Base-by-base conservation (phyloP, 2,888 invertebrate species). In the Smittia sp. region DNA sequence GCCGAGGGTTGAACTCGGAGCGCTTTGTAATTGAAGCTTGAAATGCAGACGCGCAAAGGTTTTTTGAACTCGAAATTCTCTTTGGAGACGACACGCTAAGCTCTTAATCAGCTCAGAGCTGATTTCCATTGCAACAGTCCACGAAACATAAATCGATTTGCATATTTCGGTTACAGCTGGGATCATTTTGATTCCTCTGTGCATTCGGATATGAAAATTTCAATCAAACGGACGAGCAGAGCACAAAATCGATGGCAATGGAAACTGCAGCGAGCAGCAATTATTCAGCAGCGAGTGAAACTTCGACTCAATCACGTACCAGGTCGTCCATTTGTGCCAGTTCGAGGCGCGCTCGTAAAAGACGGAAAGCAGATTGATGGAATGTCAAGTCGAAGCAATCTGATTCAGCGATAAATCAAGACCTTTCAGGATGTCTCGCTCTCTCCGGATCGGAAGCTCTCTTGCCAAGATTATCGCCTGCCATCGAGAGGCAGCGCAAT, bases 381-480 rank as follows among this genome's bases (percentile, higher is more conserved):
- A 58, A 58, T 58, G 58, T 58, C 58, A 58, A 20, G 58, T 22
- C 2, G 58, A 22, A 22, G 58, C 58, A 58, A 58, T 58, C 58
- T 13, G 58, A 58, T 58, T 58, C 9, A 58, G 22, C 58, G 58
- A 58, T 58, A 58, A 58, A 58, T 58, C 58, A 58, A 2, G 22
- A 46, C 46, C 46, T n/a, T 32, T 32, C 32, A 32, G 32, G 32
- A 32, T 32, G 32, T 32, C 32, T n/a, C 39, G 39, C 39, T 39
- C 13, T 15, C 15, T 46, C 11, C 11, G 4, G 46, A 13, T 46
- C 46, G 46, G 46, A 13, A 11, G n/a, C n/a, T 46, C 46, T 6
- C 4, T 46, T 2, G n/a, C 9, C 9, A 46, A 46, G 46, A 46
- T 46, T 46, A 46, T 46, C 13, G 2, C n/a, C 15, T n/a, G 2